phyloP scores from a whole-genome alignment of 2,113 vertebrate species.

The Ochotona princeps region DNA sequence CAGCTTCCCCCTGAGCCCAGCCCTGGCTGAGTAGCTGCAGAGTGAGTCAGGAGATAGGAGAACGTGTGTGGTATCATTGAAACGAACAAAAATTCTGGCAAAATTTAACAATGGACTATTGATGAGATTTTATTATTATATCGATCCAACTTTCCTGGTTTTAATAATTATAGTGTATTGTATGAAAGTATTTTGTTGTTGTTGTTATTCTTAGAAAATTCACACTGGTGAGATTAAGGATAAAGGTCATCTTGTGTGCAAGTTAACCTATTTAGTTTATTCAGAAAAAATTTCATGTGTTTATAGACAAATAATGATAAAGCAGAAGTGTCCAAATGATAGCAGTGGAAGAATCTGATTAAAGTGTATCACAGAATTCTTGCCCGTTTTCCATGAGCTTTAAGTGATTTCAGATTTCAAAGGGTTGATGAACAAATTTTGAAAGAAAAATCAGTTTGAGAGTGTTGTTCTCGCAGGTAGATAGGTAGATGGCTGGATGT shows the following conservation, averaged over 20 bases:
- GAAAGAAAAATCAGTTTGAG: background rate
- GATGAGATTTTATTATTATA: background rate
- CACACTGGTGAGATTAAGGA: background rate
- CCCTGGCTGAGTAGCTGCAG: too few species aligned
- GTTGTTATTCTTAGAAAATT: background rate
- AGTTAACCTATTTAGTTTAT: background rate
- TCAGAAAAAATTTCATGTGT: background rate
- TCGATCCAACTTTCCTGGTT: background rate
- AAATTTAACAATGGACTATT: background rate
- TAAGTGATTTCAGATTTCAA: background rate
- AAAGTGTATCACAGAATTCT: background rate
- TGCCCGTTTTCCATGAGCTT: background rate
- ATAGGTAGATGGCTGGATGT: background rate
- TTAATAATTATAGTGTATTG: background rate
- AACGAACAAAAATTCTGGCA: background rate
- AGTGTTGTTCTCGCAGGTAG: background rate
- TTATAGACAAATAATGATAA: background rate
- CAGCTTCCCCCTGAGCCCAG: too few species aligned
- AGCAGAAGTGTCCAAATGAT: background rate
- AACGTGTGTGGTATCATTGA: background rate
- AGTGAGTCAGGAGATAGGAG: too few species aligned
- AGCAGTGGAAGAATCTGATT: background rate
- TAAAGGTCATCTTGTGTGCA: background rate
- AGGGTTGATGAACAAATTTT: background rate
- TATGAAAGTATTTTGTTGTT: background rate